Evolutionary conservation across 2,797 vertebrate species (phyloP).

Genomic region (Potorous gilbertii): DNA sequence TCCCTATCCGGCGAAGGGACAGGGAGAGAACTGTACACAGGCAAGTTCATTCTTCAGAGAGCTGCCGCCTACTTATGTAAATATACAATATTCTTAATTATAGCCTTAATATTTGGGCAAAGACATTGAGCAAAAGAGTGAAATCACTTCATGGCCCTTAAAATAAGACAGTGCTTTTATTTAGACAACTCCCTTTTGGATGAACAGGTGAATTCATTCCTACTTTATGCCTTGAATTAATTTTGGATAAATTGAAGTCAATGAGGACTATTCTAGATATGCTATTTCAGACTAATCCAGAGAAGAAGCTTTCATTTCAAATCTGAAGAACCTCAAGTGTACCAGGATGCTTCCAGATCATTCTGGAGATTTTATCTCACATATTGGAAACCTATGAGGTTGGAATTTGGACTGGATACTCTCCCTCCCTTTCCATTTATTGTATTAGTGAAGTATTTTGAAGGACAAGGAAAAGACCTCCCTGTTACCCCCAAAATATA

Average conservation of each 20-base stretch:
- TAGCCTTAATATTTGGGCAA: not conserved
- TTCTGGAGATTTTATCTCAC: not conserved
- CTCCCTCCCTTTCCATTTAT: not conserved
- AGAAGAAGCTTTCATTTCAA: not conserved
- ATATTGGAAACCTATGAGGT: not conserved
- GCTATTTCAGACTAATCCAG: not conserved
- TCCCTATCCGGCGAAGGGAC: not conserved
- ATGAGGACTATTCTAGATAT: not conserved
- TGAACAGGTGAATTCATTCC: not conserved
- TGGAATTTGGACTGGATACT: not conserved
- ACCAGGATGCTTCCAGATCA: not conserved
- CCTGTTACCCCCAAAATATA: not conserved
- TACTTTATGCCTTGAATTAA: slow-evolving; percentile 32
- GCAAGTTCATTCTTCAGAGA: not conserved
- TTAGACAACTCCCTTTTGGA: not conserved
- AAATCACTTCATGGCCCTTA: slow-evolving; percentile 27
- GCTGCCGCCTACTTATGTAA: not conserved
- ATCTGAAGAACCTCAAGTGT: not conserved
- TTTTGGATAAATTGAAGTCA: not conserved
- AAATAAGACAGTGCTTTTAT: not conserved
- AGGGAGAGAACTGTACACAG: not conserved
- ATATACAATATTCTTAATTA: not conserved
- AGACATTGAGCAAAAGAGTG: not conserved
- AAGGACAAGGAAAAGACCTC: not conserved
- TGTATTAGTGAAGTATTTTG: not conserved